Evolutionary conservation across 2,888 invertebrate species (phyloP).

Genomic region (Seira musarum): DNA sequence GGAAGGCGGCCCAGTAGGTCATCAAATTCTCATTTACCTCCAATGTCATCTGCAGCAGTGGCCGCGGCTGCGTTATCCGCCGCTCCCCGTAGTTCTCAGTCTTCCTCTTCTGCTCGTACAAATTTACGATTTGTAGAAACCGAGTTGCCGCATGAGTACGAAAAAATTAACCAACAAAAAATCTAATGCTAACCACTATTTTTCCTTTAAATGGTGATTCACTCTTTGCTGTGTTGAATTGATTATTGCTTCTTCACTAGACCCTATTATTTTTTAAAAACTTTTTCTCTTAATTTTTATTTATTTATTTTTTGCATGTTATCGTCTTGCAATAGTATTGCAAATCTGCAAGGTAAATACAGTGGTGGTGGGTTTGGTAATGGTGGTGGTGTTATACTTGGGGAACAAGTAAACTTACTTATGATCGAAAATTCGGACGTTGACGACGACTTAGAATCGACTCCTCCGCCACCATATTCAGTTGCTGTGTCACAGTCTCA

Average conservation of each 20-base stretch:
- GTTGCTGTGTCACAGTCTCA: slow-evolving; percentile 20
- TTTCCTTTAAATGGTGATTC: not conserved
- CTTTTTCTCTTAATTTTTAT: slow-evolving; percentile 15
- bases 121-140: slow-evolving; percentile 63
- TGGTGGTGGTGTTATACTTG: not conserved
- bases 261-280: slow-evolving; percentile 5
- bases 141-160: slow-evolving; percentile 63
- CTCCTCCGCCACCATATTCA: slow-evolving; percentile 52
- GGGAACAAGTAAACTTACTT: slow-evolving; percentile 6
- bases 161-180: slow-evolving; percentile 27
- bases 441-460: not conserved
- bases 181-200: slow-evolving; percentile 19
- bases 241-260: not conserved
- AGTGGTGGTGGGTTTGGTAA: slow-evolving; percentile 9
- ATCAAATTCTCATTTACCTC: slow-evolving; percentile 20
- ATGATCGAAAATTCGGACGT: too few species aligned
- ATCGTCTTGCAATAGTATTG: slow-evolving; percentile 16
- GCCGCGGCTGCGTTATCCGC: slow-evolving; percentile 23
- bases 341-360: slow-evolving; percentile 19
- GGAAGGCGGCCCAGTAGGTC: not conserved
- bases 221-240: not conserved
- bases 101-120: slow-evolving; percentile 43
- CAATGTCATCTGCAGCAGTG: slow-evolving; percentile 24
- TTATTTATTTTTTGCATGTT: slow-evolving; percentile 32
- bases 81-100: slow-evolving; percentile 23